Evolutionary conservation across 2,113 vertebrate genomes (phyloP).

Genomic region (Ahaetulla prasina): DNA sequence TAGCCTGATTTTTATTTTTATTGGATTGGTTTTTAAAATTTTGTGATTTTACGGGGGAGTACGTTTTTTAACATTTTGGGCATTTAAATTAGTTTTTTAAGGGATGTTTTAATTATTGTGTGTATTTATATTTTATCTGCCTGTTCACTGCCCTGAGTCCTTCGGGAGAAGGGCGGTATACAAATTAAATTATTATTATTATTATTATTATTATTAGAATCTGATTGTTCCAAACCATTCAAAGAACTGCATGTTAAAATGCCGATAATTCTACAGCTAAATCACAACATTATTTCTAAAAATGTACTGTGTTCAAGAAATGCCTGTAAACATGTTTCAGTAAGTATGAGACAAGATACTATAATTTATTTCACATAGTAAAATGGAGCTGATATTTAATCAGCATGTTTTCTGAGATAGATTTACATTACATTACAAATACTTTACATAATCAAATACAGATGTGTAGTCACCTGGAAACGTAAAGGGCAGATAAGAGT

Average conservation of each 20-base stretch:
- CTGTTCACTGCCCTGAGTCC: no score
- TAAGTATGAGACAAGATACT: not conserved
- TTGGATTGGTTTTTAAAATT: no score
- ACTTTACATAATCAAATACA: not conserved
- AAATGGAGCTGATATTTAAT: not conserved
- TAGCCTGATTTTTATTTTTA: no score
- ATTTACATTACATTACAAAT: not conserved
- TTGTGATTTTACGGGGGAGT: no score
- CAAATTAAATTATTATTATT: no score
- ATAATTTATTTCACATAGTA: not conserved
- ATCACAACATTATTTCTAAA: constrained; percentile 33
- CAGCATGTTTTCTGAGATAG: not conserved
- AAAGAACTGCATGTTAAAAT: constrained; percentile 48
- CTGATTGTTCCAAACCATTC: constrained; percentile 43
- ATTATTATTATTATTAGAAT: no score
- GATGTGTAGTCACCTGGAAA: not conserved
- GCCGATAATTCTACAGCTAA: constrained; percentile 10
- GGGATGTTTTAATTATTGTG: no score
- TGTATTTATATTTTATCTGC: no score
- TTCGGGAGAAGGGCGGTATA: no score
- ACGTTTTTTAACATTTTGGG: no score
- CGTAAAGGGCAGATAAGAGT: not conserved
- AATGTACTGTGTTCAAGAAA: not conserved
- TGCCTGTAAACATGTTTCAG: not conserved
- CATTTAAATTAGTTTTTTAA: no score